Conservation (phyloP, 2,797 vertebrate genomes). For the Bradypus variegatus region DNA sequence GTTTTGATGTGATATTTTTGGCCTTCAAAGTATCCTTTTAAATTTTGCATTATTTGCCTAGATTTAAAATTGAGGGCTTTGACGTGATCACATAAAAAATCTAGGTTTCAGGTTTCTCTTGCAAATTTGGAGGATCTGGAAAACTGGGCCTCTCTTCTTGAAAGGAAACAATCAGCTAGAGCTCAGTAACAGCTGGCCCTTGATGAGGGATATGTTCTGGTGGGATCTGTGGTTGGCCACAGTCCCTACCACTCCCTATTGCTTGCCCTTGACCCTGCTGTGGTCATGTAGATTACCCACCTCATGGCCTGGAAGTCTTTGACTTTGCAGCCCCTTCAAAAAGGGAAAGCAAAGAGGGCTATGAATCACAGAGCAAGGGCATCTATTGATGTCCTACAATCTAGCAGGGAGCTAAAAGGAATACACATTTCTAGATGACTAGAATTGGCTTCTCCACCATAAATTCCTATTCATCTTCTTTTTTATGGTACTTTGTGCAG, state of each 20-base stretch:
- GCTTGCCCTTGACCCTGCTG: neutral
- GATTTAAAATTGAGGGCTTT: neutral
- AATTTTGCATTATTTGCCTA: neutral
- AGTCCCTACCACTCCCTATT: neutral
- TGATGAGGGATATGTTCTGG: neutral
- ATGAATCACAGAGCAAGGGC: neutral
- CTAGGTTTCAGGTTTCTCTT: conserved; percentile 13
- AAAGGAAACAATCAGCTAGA: neutral
- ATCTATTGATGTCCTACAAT: neutral
- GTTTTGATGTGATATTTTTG: neutral
- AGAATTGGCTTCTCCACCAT: neutral
- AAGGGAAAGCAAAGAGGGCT: neutral
- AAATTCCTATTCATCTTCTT: neutral
- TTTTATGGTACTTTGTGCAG: neutral
- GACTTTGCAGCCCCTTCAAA: neutral
- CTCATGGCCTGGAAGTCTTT: neutral
- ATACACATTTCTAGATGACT: neutral
- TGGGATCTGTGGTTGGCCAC: neutral
- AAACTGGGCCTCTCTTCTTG: neutral
- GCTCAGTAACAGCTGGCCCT: neutral
- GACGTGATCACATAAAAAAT: neutral
- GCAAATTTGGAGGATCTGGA: neutral
- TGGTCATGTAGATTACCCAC: neutral
- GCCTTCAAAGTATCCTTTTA: neutral
- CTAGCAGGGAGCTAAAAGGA: neutral